Base-by-base conservation (phyloP, 2,888 invertebrate genomes). In the Tineola bisselliella region DNA sequence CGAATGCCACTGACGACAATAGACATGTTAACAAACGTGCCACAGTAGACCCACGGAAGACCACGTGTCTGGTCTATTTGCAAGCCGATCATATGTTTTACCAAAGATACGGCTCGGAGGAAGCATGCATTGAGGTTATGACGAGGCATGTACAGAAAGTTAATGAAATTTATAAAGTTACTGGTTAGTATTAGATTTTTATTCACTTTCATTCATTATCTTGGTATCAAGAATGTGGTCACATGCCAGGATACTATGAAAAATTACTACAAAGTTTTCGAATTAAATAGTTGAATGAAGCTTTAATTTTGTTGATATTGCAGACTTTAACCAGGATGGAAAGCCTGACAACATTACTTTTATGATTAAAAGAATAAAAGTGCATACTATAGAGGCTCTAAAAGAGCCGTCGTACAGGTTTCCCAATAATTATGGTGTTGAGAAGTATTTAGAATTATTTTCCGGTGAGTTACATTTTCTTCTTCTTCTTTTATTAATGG, bases 31-130 rank as follows among this genome's bases (percentile, higher is more conserved):
- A 89, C 69, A 91, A 90, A 72, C 83, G 92, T 64, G 92, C 92
- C 8, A 91, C 91, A 1, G 90, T 94, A 52, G 94, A 94, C 79
- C 94, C 95, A 25, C 91, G 92, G 68, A 97, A 97, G 79, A 96
- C 95, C 44, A 97, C 97, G 0, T 98, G 98, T 74, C 94, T 97
- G 90, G 89, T 98, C 62, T 98, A 97, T 78, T 88, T 99, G 70
- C 97, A 98, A 81, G 98, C 99, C 3, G 96, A 96, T 84, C 98
- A 98, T 81, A 93, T 97, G 81, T 96, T 99, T 81, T 99, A 94
- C 84, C 93, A 96, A 74, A 93, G 96, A 81, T 96, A 98, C 83
- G 96, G 95, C 62, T 93, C 95, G 2, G 96, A 96, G 71, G 97
- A 97, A 76, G 94, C 96, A 1, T 96, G 97, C 75, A 96, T 97